Evolutionary conservation across 2,797 vertebrate species (phyloP), one percentile per base, ranked within the genome.

Genomic region (Scarus forsteni): DNA sequence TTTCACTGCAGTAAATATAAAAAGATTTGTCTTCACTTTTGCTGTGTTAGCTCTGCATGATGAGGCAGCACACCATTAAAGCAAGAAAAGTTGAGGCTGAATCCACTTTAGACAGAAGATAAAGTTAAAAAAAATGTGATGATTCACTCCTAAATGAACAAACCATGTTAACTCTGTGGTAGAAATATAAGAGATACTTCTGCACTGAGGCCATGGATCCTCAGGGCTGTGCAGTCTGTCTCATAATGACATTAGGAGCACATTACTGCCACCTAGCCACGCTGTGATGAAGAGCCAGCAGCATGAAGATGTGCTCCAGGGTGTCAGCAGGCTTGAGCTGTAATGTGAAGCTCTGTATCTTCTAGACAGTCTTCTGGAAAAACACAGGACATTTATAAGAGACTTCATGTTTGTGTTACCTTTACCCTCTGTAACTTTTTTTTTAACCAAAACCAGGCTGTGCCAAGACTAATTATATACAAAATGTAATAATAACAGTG

Each of bases 191-290:
- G 38, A n/a, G 14, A 69, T 58, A 35, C 35, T 55, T 64, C 35
- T 27, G 18, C 38, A 64, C 15, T 60, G 52, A 38, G 55, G 36
- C 10, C 46, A 11, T 54, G 34, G 15, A 19, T 40, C 13, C 42
- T 38, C 18, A 48, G 40, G 56, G 34, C 43, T 10, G 46, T 68
- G 48, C 42, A 6, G 53, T 43, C 70, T 73, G 60, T 64, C 50
- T 19, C n/a, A 44, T 34, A 18, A n/a, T 5, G 49, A 51, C 49
- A 16, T 12, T 61, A 42, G 19, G 18, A 51, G 42, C 51, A 14
- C 49, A 27, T 69, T 50, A 46, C 65, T 70, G 77, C 75, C 79
- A 77, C 62, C 81, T 75, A 73, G 71, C 57, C 40, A 38, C 42
- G 15, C 3, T 68, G 39, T 34, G 50, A 49, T 44, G 68, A 38